Conservation (phyloP, 1,140 invertebrate species). For the Nephotettix cincticeps region DNA sequence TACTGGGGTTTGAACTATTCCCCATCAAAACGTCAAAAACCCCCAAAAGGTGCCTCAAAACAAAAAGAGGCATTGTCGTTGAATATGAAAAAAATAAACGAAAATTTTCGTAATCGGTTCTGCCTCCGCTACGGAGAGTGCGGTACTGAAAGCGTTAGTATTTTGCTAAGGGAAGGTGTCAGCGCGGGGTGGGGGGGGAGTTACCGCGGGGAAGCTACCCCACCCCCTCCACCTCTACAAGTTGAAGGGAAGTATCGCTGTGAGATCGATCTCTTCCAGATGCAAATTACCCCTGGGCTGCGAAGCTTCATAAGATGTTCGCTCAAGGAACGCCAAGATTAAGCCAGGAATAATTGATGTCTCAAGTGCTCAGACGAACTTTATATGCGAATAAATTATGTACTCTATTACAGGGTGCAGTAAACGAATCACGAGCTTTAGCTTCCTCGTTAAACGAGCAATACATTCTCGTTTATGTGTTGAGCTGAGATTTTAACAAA, state of each 20-base stretch:
- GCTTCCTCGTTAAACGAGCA: too few species aligned
- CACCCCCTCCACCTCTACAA: background rate
- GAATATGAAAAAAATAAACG: too few species aligned
- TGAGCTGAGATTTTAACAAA: too few species aligned
- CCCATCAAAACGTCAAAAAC: too few species aligned
- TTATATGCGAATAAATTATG: conserved; percentile 28
- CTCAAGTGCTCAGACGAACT: conserved; percentile 27
- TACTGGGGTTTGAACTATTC: too few species aligned
- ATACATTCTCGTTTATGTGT: background rate
- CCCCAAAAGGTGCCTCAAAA: too few species aligned
- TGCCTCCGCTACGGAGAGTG: too few species aligned
- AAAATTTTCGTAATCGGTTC: too few species aligned
- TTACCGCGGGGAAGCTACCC: too few species aligned
- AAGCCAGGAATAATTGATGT: conserved; percentile 27
- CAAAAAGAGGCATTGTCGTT: too few species aligned
- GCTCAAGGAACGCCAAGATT: conserved; percentile 26
- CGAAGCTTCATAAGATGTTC: conserved; percentile 27
- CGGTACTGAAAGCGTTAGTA: background rate
- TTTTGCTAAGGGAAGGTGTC: background rate
- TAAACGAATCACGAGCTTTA: conserved; percentile 16
- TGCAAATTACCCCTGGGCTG: conserved; percentile 17
- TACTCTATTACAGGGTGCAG: conserved; percentile 2
- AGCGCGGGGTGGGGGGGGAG: background rate
- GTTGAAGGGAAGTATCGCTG: conserved; percentile 4
- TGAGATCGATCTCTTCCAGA: conserved; percentile 13